Evolutionary conservation across 2,888 invertebrate species (phyloP).

Genomic region (Drosophila neutralis): DNA sequence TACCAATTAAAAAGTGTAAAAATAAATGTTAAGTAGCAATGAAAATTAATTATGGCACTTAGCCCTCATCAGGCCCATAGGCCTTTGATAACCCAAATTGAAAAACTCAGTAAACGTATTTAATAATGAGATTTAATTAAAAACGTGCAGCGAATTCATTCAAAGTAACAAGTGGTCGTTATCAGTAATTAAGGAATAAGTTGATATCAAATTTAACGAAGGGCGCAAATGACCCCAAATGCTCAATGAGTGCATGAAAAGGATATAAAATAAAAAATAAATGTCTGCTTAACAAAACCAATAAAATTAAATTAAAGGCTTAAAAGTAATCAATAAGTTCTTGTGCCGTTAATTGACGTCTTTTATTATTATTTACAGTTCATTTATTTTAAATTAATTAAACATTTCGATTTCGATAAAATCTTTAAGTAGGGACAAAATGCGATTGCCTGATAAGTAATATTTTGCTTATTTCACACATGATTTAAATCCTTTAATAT

Average conservation of each 20-base stretch:
- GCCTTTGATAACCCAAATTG: neutral
- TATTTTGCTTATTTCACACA: too few relatives aligned
- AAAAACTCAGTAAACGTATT: neutral
- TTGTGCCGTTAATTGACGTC: neutral
- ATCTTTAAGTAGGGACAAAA: neutral
- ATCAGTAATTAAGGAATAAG: slow-evolving; percentile 14
- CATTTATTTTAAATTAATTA: neutral
- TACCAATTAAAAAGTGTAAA: slow-evolving; percentile 20
- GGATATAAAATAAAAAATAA: neutral
- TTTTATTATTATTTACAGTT: neutral
- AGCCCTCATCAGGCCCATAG: neutral
- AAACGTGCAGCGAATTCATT: neutral
- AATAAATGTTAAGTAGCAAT: neutral
- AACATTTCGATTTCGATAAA: neutral
- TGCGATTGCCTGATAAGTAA: neutral
- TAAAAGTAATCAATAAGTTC: neutral
- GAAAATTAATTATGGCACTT: neutral
- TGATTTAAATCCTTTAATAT: neutral
- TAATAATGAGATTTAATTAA: neutral
- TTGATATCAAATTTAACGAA: slow-evolving; percentile 20
- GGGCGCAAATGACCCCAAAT: neutral
- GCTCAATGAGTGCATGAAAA: neutral
- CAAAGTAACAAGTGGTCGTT: slow-evolving; percentile 7
- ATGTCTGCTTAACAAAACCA: neutral
- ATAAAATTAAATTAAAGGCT: neutral